Evolutionary conservation across 2,888 invertebrate species (phyloP), one percentile per base, ranked within the genome.

Genomic region (Drosophila aldrichi): DNA sequence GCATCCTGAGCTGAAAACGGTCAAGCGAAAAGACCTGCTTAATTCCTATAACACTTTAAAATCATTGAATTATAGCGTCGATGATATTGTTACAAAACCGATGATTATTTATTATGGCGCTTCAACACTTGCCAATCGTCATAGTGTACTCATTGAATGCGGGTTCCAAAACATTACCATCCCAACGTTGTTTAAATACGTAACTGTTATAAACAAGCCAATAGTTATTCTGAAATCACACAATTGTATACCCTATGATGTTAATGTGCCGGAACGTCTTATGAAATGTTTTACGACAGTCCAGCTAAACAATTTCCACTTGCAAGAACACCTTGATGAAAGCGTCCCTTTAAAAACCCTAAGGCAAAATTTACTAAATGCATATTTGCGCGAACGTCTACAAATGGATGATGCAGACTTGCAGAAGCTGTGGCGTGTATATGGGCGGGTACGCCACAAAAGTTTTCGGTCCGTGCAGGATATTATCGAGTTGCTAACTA

Each of bases 81-180:
- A 93, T 29, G 94, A 95, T 32, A 94, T 95, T 18, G 92, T 94
- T 44, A 71, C 91, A 2, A 93, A 94, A 77, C 94, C 95, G 0
- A 94, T 94, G 90, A 87, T 96, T 4, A 93, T 96, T n/a, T 94
- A 93, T 59, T 93, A 94, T 89, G 94, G 94, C 80, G 93, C 94
- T 2, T 92, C 94, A 29, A 94, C 94, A 36, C 90, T 95, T 81
- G 94, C 94, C 56, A 95, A 96, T 82, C 95, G 95, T 79, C 94
- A 94, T 69, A 93, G 94, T 82, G 94, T 95, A 49, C 91, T 96
- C 16, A 92, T 92, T 73, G 96, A 96, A 92, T 95, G 95, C 87
- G 94, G 95, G 18, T 95, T 95, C 75, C 69, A 82, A 2, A 73
- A 89, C 16, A 88, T 94, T 4, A 74, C 89, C 67, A 79, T 94